Conservation (phyloP, 2,113 vertebrate species). For the Rissa tridactyla region DNA sequence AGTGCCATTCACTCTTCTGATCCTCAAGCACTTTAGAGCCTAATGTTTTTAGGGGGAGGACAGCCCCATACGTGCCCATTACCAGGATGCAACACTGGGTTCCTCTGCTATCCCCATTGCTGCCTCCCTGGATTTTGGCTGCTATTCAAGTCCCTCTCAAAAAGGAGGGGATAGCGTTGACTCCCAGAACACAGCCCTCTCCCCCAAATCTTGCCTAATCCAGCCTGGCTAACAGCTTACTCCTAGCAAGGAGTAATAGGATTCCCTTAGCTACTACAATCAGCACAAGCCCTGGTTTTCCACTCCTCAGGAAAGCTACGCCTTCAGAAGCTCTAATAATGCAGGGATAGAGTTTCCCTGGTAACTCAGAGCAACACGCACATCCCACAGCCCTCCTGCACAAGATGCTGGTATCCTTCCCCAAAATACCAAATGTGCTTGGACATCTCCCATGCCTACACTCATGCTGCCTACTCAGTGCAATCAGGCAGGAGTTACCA, state of each 20-base stretch:
- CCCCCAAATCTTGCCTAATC: neutral
- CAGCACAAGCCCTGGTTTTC: neutral
- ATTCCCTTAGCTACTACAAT: constrained; percentile 34
- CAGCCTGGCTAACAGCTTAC: neutral
- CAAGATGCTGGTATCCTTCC: neutral
- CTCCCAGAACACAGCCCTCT: neutral
- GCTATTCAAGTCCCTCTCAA: neutral
- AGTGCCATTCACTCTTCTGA: neutral
- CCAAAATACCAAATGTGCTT: constrained; percentile 1
- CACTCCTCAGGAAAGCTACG: constrained; percentile 26
- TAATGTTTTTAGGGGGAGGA: neutral
- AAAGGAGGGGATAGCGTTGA: neutral
- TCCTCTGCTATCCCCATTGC: neutral
- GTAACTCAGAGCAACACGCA: neutral
- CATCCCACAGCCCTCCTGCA: constrained; percentile 41
- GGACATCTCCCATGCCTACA: neutral
- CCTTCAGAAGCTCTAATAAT: constrained; percentile 37
- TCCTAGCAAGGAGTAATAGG: constrained; percentile 14
- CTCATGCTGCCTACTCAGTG: neutral
- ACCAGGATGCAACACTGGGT: neutral
- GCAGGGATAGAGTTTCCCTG: constrained; percentile 35
- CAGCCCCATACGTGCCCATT: neutral
- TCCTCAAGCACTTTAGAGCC: neutral
- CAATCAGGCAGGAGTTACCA: neutral
- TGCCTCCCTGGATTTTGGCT: neutral